Evolutionary conservation across 2,113 vertebrate species (phyloP).

Genomic region (Coreoperca whiteheadi): DNA sequence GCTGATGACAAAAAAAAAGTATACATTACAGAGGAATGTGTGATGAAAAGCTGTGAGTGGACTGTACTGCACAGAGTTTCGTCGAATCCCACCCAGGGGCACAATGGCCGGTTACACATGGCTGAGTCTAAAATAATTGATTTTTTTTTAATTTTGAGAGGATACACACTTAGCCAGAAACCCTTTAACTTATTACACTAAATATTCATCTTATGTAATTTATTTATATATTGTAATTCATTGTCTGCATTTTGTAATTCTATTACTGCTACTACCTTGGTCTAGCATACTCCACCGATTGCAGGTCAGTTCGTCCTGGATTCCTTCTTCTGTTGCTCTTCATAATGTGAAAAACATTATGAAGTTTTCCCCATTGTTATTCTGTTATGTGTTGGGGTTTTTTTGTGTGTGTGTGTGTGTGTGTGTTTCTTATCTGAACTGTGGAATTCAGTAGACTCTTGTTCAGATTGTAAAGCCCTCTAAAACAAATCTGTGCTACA

Average conservation of each 20-base stretch:
- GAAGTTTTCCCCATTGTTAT: background rate
- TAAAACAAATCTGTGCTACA: too few species aligned
- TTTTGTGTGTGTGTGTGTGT: too few species aligned
- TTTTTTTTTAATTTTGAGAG: too few species aligned
- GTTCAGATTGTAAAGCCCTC: too few species aligned
- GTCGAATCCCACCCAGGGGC: constrained; percentile 9
- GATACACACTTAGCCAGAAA: background rate
- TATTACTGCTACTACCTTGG: too few species aligned
- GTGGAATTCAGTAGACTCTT: too few species aligned
- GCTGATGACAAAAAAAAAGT: constrained; percentile 16
- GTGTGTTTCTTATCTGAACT: background rate
- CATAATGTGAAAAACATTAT: too few species aligned
- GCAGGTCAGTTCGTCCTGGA: too few species aligned
- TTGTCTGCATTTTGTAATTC: too few species aligned
- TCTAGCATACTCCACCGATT: too few species aligned
- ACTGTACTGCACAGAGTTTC: background rate
- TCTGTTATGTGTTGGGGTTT: too few species aligned
- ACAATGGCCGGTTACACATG: constrained; percentile 9
- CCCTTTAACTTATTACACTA: background rate
- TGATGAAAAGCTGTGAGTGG: constrained; percentile 18
- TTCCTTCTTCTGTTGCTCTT: background rate
- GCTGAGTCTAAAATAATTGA: too few species aligned
- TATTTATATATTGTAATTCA: background rate
- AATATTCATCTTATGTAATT: background rate
- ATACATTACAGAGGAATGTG: constrained; percentile 34